Evolutionary conservation across 2,888 invertebrate genomes (phyloP).

Genomic region (Lepetodrilus schrolli): DNA sequence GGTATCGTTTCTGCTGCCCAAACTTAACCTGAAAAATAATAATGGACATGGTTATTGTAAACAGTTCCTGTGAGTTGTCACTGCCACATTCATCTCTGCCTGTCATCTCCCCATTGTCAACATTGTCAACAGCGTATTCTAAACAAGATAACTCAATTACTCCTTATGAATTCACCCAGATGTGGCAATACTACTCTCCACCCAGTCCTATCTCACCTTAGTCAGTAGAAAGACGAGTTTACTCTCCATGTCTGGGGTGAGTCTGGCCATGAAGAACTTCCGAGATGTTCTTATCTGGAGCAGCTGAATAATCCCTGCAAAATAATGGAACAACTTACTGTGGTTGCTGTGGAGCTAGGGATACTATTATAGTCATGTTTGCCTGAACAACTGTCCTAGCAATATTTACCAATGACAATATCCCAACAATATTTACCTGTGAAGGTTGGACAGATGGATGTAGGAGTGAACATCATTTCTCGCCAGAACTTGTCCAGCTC

Average conservation of each 20-base stretch:
- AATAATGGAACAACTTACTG: background rate
- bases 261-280: conserved; percentile 86
- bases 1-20: conserved; percentile 92
- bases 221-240: conserved; percentile 89
- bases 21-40: conserved; percentile 81
- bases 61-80: too few species aligned
- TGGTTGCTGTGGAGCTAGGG: background rate
- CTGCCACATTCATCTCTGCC: too few species aligned
- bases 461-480: conserved; percentile 87
- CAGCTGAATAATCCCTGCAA: conserved; percentile 82
- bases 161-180: too few species aligned
- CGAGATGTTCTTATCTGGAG: conserved; percentile 89
- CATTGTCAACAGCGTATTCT: too few species aligned
- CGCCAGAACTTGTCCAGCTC: conserved; percentile 92
- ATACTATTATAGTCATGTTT: background rate
- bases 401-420: background rate
- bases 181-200: too few species aligned
- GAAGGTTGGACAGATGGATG: conserved; percentile 85
- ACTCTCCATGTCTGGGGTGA: conserved; percentile 94
- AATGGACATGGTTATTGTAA: too few species aligned
- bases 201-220: too few species aligned
- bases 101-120: too few species aligned
- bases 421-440: conserved; percentile 79
- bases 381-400: background rate
- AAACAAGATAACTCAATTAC: too few species aligned